phyloP scores from a whole-genome alignment of 2,888 invertebrate species.

The Bombylius discolor region DNA sequence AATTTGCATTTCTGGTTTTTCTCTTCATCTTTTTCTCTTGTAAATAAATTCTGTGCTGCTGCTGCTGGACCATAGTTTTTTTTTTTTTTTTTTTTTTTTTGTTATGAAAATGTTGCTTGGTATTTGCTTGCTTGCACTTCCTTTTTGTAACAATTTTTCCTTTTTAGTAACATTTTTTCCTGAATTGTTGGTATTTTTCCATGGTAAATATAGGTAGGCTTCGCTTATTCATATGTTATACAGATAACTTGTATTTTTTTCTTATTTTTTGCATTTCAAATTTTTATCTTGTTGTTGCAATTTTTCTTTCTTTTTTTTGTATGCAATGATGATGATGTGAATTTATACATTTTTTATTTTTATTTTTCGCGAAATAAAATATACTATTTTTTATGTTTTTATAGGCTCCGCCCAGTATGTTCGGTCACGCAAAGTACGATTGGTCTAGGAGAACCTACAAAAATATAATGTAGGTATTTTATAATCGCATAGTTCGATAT shows the following conservation, averaged over 20 bases:
- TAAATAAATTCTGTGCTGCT: constrained; percentile 1
- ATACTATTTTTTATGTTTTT: not conserved
- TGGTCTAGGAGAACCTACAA: constrained; percentile 17
- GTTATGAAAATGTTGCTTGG: too few relatives aligned
- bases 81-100: too few relatives aligned
- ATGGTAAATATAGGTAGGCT: too few relatives aligned
- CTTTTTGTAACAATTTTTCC: too few relatives aligned
- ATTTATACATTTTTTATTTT: not conserved
- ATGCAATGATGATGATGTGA: too few relatives aligned
- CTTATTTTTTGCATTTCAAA: too few relatives aligned
- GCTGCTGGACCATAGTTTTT: not conserved
- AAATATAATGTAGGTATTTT: not conserved
- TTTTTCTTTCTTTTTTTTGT: not conserved
- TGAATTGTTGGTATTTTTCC: too few relatives aligned
- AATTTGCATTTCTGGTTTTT: constrained; percentile 14
- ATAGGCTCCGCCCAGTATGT: constrained; percentile 18
- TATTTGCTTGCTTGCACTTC: too few relatives aligned
- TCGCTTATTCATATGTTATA: too few relatives aligned
- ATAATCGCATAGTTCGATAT: too few relatives aligned
- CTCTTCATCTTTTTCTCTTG: constrained; percentile 12
- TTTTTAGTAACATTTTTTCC: too few relatives aligned
- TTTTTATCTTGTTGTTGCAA: not conserved
- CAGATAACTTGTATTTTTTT: too few relatives aligned
- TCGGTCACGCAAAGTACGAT: constrained; percentile 20
- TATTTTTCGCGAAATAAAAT: constrained; percentile 13